Conservation (phyloP, 2,797 vertebrate genomes). For the Peromyscus eremicus region DNA sequence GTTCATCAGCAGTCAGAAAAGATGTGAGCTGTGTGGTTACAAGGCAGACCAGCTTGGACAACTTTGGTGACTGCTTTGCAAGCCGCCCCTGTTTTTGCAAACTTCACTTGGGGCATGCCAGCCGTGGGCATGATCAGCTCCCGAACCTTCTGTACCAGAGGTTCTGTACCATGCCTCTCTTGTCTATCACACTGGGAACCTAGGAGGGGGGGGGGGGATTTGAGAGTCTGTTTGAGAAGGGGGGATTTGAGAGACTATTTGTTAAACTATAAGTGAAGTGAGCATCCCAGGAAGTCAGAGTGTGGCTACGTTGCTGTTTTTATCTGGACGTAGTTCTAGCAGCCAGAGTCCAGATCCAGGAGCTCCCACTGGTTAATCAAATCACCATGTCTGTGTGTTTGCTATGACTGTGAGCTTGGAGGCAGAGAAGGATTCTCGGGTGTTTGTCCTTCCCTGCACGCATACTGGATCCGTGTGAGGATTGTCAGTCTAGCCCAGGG, state of each 20-base stretch:
- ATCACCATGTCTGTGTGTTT: neutral
- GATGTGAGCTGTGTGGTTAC: neutral
- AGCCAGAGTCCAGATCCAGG: neutral
- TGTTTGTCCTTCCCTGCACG: neutral
- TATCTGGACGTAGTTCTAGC: neutral
- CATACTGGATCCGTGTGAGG: fast-evolving
- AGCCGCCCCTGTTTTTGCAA: no score
- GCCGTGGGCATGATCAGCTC: neutral
- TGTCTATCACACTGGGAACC: neutral
- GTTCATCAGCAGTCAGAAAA: neutral
- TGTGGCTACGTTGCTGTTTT: no score
- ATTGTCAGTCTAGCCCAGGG: neutral
- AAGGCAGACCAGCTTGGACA: neutral
- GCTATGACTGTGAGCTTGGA: neutral
- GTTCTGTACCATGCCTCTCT: neutral
- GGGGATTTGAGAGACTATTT: neutral
- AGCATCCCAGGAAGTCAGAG: neutral
- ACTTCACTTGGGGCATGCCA: fast-evolving
- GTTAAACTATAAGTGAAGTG: neutral
- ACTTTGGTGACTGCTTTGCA: no score
- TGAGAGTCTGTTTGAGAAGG: neutral
- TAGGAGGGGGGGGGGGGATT: neutral
- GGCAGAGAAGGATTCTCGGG: neutral
- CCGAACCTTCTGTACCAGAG: no score
- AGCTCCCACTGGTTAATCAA: neutral